Conservation (phyloP, 2,888 invertebrate species). For the Timandra comae region DNA sequence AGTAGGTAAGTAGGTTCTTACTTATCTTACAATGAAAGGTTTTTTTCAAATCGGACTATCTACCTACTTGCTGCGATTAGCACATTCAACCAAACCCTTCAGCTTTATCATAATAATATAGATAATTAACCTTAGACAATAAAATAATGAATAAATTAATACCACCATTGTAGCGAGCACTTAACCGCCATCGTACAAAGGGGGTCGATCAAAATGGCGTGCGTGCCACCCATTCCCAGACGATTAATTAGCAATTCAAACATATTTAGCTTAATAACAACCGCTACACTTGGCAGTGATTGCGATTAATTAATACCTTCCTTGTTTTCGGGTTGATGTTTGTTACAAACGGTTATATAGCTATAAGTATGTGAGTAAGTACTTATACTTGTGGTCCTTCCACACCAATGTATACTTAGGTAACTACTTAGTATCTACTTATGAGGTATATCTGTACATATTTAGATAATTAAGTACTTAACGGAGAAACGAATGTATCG, state of each 20-base stretch:
- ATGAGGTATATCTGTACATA: too few relatives aligned
- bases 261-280: constrained; percentile 68
- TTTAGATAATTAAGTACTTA: too few relatives aligned
- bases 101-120: too few relatives aligned
- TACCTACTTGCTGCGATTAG: neutral
- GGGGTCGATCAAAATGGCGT: constrained; percentile 37
- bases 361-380: too few relatives aligned
- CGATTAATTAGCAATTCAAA: constrained; percentile 67
- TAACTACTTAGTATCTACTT: too few relatives aligned
- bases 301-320: constrained; percentile 39
- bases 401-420: too few relatives aligned
- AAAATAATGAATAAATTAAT: constrained; percentile 24
- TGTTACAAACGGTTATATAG: too few relatives aligned
- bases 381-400: too few relatives aligned
- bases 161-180: constrained; percentile 19
- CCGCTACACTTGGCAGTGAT: constrained; percentile 48
- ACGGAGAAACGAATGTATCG: too few relatives aligned
- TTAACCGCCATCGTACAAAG: constrained; percentile 10
- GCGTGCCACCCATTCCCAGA: constrained; percentile 41
- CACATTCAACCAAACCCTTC: too few relatives aligned
- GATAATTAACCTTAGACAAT: too few relatives aligned
- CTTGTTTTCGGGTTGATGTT: too few relatives aligned
- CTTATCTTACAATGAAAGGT: neutral
- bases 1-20: neutral
- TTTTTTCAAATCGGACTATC: neutral